phyloP scores from a whole-genome alignment of 2,113 vertebrate genomes.

The Corythoichthys haematopterus region DNA sequence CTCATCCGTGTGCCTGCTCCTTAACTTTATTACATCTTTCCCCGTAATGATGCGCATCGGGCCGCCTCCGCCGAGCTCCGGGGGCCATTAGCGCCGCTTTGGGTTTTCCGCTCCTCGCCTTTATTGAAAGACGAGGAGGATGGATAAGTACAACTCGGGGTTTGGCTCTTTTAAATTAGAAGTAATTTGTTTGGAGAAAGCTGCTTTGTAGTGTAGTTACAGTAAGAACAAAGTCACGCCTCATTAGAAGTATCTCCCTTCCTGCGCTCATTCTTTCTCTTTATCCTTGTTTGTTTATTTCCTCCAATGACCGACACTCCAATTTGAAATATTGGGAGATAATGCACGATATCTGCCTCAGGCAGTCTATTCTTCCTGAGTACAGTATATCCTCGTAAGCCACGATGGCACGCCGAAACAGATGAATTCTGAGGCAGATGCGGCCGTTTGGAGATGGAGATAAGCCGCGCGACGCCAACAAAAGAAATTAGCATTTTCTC shows the following conservation, averaged over 20 bases:
- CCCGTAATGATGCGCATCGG: constrained; percentile 20
- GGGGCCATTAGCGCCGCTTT: constrained; percentile 3
- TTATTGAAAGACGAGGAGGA: background rate
- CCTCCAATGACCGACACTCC: constrained; percentile 10
- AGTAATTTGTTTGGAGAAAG: background rate
- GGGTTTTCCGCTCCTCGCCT: background rate
- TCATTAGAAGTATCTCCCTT: background rate
- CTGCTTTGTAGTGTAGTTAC: background rate
- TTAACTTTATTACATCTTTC: constrained; percentile 12
- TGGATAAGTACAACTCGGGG: constrained; percentile 11
- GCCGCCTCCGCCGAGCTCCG: constrained; percentile 13
- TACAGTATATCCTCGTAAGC: constrained; percentile 14
- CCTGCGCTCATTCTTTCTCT: background rate
- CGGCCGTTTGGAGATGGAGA: constrained; percentile 25
- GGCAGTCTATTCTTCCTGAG: constrained; percentile 19
- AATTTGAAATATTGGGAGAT: constrained; percentile 21
- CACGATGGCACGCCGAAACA: constrained; percentile 23
- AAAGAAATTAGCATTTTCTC: constrained; percentile 14
- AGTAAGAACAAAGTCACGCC: background rate
- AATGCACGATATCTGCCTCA: constrained; percentile 20
- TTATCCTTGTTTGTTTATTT: background rate
- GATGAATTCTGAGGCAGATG: constrained; percentile 24
- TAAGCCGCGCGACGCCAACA: constrained; percentile 20
- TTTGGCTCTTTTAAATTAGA: constrained; percentile 7
- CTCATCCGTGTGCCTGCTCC: constrained; percentile 1